These are phyloP conservation scores for Drosophila nigrodunni DNA, from an alignment of 1,140 invertebrate species.

Conservation along the genomic window DNA sequence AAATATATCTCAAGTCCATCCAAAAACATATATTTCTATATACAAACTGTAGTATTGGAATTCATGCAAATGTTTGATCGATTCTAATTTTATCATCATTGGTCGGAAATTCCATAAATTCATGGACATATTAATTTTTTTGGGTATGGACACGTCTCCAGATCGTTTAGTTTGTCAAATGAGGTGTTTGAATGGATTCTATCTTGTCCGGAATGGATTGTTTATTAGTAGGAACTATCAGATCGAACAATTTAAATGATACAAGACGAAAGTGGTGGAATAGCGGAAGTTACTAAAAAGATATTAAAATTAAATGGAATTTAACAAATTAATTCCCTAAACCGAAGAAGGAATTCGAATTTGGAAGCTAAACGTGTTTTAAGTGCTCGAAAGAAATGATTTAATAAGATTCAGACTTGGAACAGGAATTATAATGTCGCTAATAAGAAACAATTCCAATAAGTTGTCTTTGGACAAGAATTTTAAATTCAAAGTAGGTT, in stretches of 20 bases:
- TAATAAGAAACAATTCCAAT: no score
- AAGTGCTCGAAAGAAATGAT: no score
- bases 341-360: no score
- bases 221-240: background rate
- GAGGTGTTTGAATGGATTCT: conserved; percentile 2
- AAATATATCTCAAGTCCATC: conserved; percentile 9
- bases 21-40: background rate
- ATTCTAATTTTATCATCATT: conserved; percentile 12
- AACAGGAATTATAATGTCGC: no score
- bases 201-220: conserved; percentile 9
- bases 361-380: no score
- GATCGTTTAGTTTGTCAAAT: conserved; percentile 15
- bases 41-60: background rate
- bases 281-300: background rate
- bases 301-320: background rate
- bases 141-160: conserved; percentile 8
- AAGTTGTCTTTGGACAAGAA: no score
- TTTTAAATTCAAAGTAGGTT: no score
- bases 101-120: conserved; percentile 58
- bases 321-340: no score
- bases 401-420: no score
- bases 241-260: conserved; percentile 5
- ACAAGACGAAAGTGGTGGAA: background rate
- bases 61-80: conserved; percentile 8
- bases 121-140: conserved; percentile 26